Evolutionary conservation across 2,797 vertebrate genomes (phyloP).

Genomic region (Phrynocephalus guinanensis): DNA sequence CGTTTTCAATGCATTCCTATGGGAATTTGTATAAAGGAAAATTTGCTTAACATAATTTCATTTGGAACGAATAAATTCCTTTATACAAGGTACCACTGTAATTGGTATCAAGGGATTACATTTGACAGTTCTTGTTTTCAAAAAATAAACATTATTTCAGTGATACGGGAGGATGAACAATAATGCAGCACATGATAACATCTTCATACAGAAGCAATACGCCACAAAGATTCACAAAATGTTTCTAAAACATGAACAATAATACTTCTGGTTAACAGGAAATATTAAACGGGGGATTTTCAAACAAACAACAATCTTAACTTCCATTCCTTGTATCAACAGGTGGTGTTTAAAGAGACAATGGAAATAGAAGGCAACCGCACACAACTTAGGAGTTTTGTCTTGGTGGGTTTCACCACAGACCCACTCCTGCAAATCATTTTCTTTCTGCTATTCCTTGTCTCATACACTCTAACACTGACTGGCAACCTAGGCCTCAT

Average conservation of each 20-base stretch:
- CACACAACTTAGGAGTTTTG: constrained; percentile 37
- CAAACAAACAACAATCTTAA: background rate
- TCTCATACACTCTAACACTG: constrained; percentile 35
- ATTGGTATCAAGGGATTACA: background rate
- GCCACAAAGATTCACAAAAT: background rate
- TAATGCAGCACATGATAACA: no score
- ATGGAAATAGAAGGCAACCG: constrained; percentile 45
- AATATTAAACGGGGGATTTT: background rate
- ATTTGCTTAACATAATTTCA: no score
- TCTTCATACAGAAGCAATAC: background rate
- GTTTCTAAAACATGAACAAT: background rate
- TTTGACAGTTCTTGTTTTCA: background rate
- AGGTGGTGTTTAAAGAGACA: background rate
- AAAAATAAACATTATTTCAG: no score
- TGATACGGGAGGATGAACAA: no score
- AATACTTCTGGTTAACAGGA: background rate
- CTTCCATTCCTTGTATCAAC: background rate
- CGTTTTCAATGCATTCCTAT: no score
- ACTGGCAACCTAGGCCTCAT: constrained; percentile 56
- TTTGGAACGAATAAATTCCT: no score
- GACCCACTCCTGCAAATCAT: constrained; percentile 37
- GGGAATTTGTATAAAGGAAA: no score
- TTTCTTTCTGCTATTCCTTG: constrained; percentile 55
- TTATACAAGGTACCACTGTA: no score
- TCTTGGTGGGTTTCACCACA: constrained; percentile 57